A percentile compares a stretch with the other conserved stretches of the same genome.
Evolutionary conservation across 1,140 invertebrate species (phyloP).

Genomic region (Psix sp.): DNA sequence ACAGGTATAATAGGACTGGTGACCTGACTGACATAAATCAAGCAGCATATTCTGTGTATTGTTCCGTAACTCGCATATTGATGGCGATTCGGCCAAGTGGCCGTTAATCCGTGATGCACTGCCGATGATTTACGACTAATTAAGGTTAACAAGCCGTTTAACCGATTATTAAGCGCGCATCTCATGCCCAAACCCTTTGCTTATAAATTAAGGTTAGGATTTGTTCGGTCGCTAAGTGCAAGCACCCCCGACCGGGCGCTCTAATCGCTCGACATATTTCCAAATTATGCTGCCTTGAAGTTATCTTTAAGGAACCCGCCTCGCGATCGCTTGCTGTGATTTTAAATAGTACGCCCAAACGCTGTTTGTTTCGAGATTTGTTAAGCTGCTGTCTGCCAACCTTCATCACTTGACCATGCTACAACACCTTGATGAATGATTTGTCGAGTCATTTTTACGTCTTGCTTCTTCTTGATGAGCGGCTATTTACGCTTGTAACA

Average conservation of each 20-base stretch:
- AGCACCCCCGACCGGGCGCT: conserved; percentile 60
- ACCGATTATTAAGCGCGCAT: conserved; percentile 68
- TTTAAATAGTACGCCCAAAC: conserved; percentile 62
- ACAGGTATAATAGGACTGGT: conserved; percentile 20
- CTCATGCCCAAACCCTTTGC: conserved; percentile 61
- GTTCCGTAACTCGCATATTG: conserved; percentile 60
- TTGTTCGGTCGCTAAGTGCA: conserved; percentile 43
- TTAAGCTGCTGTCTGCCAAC: conserved; percentile 21
- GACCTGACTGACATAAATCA: conserved; percentile 61
- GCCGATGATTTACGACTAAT: conserved; percentile 71
- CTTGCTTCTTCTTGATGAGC: no score
- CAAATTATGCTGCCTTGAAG: conserved; percentile 62
- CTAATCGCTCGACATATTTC: conserved; percentile 68
- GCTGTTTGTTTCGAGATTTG: conserved; percentile 38
- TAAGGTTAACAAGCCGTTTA: conserved; percentile 73
- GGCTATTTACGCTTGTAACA: no score
- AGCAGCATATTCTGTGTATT: conserved; percentile 52
- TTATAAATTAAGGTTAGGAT: conserved; percentile 64
- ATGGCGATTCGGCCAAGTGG: conserved; percentile 55
- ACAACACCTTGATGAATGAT: conserved; percentile 4
- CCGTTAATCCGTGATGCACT: conserved; percentile 60
- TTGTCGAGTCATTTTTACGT: neutral
- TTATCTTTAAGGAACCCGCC: conserved; percentile 9
- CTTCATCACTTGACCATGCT: conserved; percentile 13
- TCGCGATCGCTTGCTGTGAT: conserved; percentile 64